phyloP scores from a whole-genome alignment of 2,113 vertebrate genomes.

The Stigmatopora argus region DNA sequence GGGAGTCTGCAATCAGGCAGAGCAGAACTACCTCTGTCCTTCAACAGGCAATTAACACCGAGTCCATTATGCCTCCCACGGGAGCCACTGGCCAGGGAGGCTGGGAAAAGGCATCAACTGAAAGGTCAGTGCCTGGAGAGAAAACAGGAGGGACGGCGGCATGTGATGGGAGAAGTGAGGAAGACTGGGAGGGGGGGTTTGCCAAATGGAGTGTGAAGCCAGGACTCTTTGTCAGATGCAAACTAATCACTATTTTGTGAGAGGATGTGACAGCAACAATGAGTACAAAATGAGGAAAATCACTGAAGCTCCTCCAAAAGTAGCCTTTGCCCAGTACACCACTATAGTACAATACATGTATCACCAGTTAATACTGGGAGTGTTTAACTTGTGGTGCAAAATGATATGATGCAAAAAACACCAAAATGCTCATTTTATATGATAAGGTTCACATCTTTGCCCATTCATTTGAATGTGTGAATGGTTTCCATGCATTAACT shows the following conservation, averaged over 20 bases:
- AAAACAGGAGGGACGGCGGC: constrained; percentile 54
- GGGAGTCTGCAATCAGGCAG: constrained; percentile 77
- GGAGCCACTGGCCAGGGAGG: constrained; percentile 58
- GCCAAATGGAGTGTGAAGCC: constrained; percentile 81
- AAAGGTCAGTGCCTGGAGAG: constrained; percentile 79
- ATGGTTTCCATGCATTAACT: no score
- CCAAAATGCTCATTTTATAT: no score
- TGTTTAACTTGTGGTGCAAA: constrained; percentile 51
- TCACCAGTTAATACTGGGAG: constrained; percentile 43
- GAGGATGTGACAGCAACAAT: constrained; percentile 48
- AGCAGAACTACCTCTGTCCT: constrained; percentile 78
- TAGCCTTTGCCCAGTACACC: constrained; percentile 36
- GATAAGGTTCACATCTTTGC: no score
- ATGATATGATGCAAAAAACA: not conserved
- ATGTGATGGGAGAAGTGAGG: constrained; percentile 43
- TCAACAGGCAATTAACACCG: constrained; percentile 81
- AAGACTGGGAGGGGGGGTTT: constrained; percentile 55
- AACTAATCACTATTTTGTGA: constrained; percentile 64
- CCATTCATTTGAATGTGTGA: no score
- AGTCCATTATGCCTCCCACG: constrained; percentile 79
- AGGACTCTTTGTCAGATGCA: constrained; percentile 76
- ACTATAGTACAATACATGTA: constrained; percentile 29
- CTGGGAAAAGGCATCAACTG: constrained; percentile 70
- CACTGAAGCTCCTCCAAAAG: constrained; percentile 30
- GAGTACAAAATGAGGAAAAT: constrained; percentile 44